These are phyloP conservation scores for Patella pellucida DNA, from an alignment of 2,888 invertebrate species.

Conservation along the genomic window DNA sequence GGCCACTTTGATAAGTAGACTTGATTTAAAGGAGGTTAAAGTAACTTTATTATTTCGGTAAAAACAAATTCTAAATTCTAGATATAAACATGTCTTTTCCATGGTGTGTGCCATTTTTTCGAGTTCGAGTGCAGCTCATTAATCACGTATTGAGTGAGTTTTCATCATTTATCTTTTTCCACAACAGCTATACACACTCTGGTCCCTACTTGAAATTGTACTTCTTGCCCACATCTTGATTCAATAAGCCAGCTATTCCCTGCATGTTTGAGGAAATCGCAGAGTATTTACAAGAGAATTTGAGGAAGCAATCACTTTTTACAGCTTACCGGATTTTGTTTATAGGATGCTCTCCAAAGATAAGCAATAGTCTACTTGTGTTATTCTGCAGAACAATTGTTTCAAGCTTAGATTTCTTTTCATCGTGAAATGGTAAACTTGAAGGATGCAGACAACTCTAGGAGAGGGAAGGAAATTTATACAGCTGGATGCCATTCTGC, in stretches of 20 bases:
- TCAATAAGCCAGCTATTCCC: background rate
- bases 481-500: constrained; percentile 7
- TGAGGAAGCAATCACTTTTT: background rate
- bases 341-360: background rate
- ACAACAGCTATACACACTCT: no score
- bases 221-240: background rate
- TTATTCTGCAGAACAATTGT: constrained; percentile 9
- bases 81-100: no score
- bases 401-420: constrained; percentile 3
- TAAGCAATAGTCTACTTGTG: constrained; percentile 4
- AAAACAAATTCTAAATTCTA: no score
- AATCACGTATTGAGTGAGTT: no score
- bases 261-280: background rate
- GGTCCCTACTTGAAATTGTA: no score
- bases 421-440: background rate
- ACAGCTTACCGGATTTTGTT: background rate
- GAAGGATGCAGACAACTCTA: background rate
- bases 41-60: no score
- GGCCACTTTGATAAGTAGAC: no score
- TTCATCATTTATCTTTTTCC: no score
- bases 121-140: no score
- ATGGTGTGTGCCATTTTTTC: no score
- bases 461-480: constrained; percentile 2
- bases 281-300: background rate
- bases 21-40: no score